A percentile compares a stretch with the other conserved stretches of the same genome.
Conservation (phyloP, 2,888 invertebrate genomes). For the Mycalesis mineus region DNA sequence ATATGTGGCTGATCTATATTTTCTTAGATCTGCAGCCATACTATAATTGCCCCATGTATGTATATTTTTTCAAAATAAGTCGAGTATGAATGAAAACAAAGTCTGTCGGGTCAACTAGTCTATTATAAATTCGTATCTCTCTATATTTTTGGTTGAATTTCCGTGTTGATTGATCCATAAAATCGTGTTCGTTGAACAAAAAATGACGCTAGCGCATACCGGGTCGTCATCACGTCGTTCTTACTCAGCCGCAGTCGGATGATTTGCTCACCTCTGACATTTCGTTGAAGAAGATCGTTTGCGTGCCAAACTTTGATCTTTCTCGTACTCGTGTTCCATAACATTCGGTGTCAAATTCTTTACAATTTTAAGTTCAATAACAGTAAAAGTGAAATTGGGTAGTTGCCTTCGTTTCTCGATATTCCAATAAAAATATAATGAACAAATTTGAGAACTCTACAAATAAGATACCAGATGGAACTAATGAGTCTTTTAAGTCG, state of each 20-base stretch:
- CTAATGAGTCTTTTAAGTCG: background rate
- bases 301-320: slow-evolving; percentile 63
- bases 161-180: slow-evolving; percentile 21
- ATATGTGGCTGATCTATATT: no score
- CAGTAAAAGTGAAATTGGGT: slow-evolving; percentile 55
- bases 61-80: no score
- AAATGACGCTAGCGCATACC: slow-evolving; percentile 46
- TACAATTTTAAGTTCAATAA: slow-evolving; percentile 41
- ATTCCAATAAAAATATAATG: slow-evolving; percentile 8
- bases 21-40: no score
- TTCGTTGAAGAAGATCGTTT: slow-evolving; percentile 62
- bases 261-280: slow-evolving; percentile 58
- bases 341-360: slow-evolving; percentile 64
- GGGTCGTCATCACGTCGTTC: slow-evolving; percentile 39
- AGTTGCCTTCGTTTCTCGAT: slow-evolving; percentile 5
- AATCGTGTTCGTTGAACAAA: slow-evolving; percentile 19
- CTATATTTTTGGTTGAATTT: no score
- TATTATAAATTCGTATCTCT: no score
- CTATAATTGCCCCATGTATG: no score
- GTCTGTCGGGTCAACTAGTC: no score
- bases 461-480: background rate
- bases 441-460: background rate
- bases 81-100: no score
- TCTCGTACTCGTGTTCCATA: slow-evolving; percentile 51
- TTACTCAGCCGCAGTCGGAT: slow-evolving; percentile 33